Percentiles rank a stretch among this genome's conserved stretches.
These are phyloP conservation scores for Drosophila koepferae DNA, from an alignment of 2,888 invertebrate species.

Conservation along the genomic window DNA sequence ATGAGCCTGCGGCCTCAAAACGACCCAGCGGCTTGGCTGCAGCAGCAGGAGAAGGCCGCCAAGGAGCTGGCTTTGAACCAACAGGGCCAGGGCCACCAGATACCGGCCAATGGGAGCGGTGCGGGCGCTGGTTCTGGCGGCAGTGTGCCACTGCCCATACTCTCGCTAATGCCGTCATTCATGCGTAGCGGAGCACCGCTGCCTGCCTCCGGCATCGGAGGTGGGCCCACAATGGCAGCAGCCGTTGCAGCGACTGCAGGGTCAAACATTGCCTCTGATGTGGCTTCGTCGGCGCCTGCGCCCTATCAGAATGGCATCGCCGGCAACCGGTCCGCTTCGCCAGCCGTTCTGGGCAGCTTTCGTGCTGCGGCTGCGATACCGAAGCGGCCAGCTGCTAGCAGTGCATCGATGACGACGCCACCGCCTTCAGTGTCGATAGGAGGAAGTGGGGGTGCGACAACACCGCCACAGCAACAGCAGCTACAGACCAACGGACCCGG, in stretches of 20 bases:
- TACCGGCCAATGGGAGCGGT: slow-evolving; percentile 44
- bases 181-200: slow-evolving; percentile 86
- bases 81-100: slow-evolving; percentile 86
- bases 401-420: slow-evolving; percentile 64
- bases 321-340: slow-evolving; percentile 56
- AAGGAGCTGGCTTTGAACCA: slow-evolving; percentile 83
- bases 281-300: slow-evolving; percentile 60
- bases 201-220: slow-evolving; percentile 53
- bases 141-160: slow-evolving; percentile 89
- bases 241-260: slow-evolving; percentile 58
- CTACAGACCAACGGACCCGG: slow-evolving; percentile 59
- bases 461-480: slow-evolving; percentile 61
- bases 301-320: slow-evolving; percentile 81
- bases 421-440: slow-evolving; percentile 25
- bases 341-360: slow-evolving; percentile 70
- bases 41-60: slow-evolving; percentile 85
- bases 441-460: slow-evolving; percentile 45
- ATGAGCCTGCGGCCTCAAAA: slow-evolving; percentile 84
- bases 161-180: slow-evolving; percentile 92
- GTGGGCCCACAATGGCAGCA: slow-evolving; percentile 60
- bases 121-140: slow-evolving; percentile 65
- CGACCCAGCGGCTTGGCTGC: slow-evolving; percentile 84
- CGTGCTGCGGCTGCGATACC: slow-evolving; percentile 81
- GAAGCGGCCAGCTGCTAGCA: slow-evolving; percentile 79
- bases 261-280: slow-evolving; percentile 29